These are phyloP conservation scores for Malurus leucopterus DNA, from an alignment of 2,797 vertebrate genomes.

Conservation along the genomic window DNA sequence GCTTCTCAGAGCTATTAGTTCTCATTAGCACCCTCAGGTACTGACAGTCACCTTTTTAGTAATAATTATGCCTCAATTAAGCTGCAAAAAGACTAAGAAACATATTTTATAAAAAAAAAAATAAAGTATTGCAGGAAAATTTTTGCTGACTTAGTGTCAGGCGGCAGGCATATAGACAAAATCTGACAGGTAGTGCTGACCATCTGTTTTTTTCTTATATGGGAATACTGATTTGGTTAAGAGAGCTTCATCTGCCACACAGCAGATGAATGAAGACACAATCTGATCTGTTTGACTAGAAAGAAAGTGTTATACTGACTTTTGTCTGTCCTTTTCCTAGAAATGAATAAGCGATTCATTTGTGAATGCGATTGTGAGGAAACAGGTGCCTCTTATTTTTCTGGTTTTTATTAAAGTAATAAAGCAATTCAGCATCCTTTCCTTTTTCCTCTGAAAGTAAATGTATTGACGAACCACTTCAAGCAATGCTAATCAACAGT, in stretches of 20 bases:
- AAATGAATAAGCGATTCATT: not conserved
- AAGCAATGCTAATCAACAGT: constrained; percentile 68
- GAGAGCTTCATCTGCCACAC: not conserved
- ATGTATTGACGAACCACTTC: constrained; percentile 60
- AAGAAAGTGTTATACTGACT: constrained; percentile 54
- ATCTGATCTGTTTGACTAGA: constrained; percentile 23
- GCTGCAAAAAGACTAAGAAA: not conserved
- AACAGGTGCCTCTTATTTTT: constrained; percentile 9
- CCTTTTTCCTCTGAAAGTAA: constrained; percentile 37
- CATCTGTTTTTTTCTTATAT: not conserved
- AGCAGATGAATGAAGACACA: not conserved
- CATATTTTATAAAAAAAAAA: not conserved
- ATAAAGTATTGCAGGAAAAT: not conserved
- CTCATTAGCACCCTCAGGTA: not conserved
- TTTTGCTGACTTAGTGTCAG: not conserved
- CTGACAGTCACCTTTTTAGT: not conserved
- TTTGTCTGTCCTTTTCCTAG: constrained; percentile 42
- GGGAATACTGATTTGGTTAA: not conserved
- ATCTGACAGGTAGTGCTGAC: not conserved
- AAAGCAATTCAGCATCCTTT: not conserved
- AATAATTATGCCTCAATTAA: not conserved
- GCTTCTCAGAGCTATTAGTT: not conserved
- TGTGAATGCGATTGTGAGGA: not conserved
- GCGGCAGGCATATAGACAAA: not conserved
- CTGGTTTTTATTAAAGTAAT: not conserved